Evolutionary conservation across 2,888 invertebrate species (phyloP).

Genomic region (Dryobotodes eremita): DNA sequence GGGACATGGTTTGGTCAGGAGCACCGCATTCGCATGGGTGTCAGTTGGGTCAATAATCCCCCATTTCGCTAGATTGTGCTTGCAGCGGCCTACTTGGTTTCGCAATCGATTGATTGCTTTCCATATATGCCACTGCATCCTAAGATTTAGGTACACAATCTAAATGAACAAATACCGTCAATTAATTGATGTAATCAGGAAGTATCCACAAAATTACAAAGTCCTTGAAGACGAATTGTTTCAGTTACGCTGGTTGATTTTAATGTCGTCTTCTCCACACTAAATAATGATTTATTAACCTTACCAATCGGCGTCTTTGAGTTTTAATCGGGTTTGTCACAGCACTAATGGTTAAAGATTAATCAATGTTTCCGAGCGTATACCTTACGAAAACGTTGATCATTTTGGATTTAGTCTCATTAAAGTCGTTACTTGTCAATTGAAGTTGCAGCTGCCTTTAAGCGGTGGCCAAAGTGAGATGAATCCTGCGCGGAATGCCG

Average conservation of each 20-base stretch:
- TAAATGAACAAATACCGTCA: background rate
- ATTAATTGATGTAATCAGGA: slow-evolving; percentile 24
- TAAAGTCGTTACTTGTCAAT: background rate
- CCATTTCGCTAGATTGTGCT: too few species aligned
- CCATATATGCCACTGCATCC: background rate
- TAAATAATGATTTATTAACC: slow-evolving; percentile 63
- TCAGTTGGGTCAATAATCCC: too few species aligned
- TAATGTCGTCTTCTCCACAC: slow-evolving; percentile 46
- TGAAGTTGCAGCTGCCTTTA: background rate
- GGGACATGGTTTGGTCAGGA: too few species aligned
- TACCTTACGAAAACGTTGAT: background rate
- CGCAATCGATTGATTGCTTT: too few species aligned
- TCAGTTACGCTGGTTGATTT: slow-evolving; percentile 51
- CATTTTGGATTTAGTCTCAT: slow-evolving; percentile 18
- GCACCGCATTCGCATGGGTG: too few species aligned
- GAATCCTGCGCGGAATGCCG: background rate
- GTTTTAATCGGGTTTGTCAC: slow-evolving; percentile 55
- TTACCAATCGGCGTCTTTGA: slow-evolving; percentile 59
- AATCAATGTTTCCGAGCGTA: slow-evolving; percentile 20
- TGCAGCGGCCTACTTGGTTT: too few species aligned
- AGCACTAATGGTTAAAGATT: slow-evolving; percentile 33
- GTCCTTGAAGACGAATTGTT: slow-evolving; percentile 63
- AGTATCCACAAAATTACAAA: slow-evolving; percentile 40
- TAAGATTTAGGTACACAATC: slow-evolving; percentile 15
- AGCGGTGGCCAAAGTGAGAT: background rate